Evolutionary conservation across 2,113 vertebrate genomes (phyloP), one percentile per base, ranked within the genome.

Genomic region (Cryptotis parvus): DNA sequence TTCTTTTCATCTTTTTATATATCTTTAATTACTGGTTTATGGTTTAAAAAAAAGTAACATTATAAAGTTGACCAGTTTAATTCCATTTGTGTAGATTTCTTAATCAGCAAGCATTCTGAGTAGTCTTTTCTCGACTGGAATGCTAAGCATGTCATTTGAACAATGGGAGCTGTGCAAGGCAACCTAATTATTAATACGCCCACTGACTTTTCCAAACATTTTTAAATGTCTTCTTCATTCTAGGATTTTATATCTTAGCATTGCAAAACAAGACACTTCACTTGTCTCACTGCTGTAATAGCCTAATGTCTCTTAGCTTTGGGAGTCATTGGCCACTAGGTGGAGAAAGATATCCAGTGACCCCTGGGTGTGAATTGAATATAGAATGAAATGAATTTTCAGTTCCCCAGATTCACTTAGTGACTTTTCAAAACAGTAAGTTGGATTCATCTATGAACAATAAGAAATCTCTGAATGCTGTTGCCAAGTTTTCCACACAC

Each of bases 241-340:
- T 49, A 80, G 20, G 83, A 89, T 90, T 77, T 76, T 29, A 63
- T 12, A 58, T 89, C 20, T 68, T 39, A 41, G 15, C 37, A 31
- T 27, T 26, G 6, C 70, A 73, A 89, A 92, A 87, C 35, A 92
- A 93, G 65, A 92, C 66, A 11, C 65, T 66, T 73, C 45, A 0
- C 29, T 88, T 0, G 0, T 73, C 41, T 69, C 8, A 9, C 9
- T 93, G 55, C n/a, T 20, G 1, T 94, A 91, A 94, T 79, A 79
- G 55, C 31, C 14, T 24, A 18, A 27, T 90, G 6, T 87, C 66
- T 81, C 41, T 75, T 29, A 78, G 78, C 29, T 93, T 90, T 61
- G 26, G 63, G 35, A 91, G 45, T 76, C 43, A n/a, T 4, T 95
- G 96, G 84, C 97, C 98, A 97, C 98, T 97, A 98, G 97, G 58